These are phyloP conservation scores for Drosophila borborema DNA, from an alignment of 2,888 invertebrate species.

Conservation along the genomic window DNA sequence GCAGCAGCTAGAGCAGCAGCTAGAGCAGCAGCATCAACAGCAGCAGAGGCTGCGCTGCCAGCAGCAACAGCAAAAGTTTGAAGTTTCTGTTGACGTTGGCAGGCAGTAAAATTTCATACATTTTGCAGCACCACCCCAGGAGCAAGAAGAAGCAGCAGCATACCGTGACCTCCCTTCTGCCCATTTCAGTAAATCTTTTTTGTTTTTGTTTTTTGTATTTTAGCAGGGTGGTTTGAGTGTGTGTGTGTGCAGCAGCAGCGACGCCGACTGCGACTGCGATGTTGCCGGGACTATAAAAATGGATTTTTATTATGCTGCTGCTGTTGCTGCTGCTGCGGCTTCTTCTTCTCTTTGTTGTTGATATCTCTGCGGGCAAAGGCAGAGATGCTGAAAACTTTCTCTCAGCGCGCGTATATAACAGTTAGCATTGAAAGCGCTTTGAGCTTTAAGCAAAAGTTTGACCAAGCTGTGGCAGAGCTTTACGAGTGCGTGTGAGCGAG, in stretches of 20 bases:
- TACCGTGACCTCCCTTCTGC: constrained; percentile 34
- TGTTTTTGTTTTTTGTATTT: constrained; percentile 23
- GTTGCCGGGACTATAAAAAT: constrained; percentile 76
- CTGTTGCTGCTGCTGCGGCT: constrained; percentile 20
- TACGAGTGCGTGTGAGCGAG: not conserved
- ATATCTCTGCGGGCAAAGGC: constrained; percentile 59
- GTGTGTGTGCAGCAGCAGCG: not conserved
- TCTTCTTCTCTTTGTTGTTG: constrained; percentile 39
- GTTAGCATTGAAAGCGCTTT: constrained; percentile 29
- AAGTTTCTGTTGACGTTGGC: constrained; percentile 68
- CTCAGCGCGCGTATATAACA: constrained; percentile 27
- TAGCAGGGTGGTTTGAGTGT: constrained; percentile 57
- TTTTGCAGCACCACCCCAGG: constrained; percentile 60
- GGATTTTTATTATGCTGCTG: constrained; percentile 75
- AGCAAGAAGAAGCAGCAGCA: constrained; percentile 20
- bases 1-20: constrained; percentile 5
- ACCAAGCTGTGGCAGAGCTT: constrained; percentile 28
- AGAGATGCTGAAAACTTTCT: constrained; percentile 50
- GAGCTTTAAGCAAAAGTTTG: constrained; percentile 55
- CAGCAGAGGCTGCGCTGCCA: constrained; percentile 11
- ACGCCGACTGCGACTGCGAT: constrained; percentile 37
- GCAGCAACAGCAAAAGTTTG: constrained; percentile 45
- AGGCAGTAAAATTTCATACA: constrained; percentile 68
- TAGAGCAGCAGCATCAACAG: constrained; percentile 15
- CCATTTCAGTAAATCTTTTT: constrained; percentile 57